Base-by-base conservation (phyloP, 2,797 vertebrate species). In the Pipistrellus nathusii region DNA sequence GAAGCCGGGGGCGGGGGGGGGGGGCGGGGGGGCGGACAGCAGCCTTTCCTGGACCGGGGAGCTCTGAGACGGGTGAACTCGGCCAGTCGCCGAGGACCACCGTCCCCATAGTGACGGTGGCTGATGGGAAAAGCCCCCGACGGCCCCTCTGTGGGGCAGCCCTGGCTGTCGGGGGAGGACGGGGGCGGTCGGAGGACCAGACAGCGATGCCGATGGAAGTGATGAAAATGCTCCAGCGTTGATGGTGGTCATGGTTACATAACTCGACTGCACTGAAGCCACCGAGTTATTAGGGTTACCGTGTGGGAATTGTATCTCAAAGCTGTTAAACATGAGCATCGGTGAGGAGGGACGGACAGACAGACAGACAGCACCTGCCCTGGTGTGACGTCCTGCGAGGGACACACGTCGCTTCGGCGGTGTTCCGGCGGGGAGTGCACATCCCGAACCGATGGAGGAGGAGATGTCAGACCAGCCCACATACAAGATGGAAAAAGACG, bases 51-150 rank as follows among this genome's bases (percentile, higher is more conserved):
- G 23, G 44, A 41, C n/a, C 55, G 66, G 35, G 77, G 69, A 25
- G 41, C 18, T 25, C 1, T 5, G 25, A 32, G 15, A 23, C 21
- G 18, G 6, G 13, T 35, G 66, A 32, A n/a, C 35, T 44, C 69
- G 46, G 35, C 53, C 64, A n/a, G 68, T 64, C 12, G 14, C 62
- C 15, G 35, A 85, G 27, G n/a, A 32, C 30, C 25, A 11, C 2
- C 0, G 3, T 17, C 57, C 57, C 57, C 25, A 6, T 0, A 11
- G 4, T 8, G 1, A 9, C 38, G n/a, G 8, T 8, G 17, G 5
- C 69, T 23, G 20, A 20, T n/a, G 2, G 4, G 59, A 32, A 57
- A 55, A 17, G 21, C 71, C 69, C n/a, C 32, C 38, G 21, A 4
- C 5, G 21, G 72, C 55, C 30, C 30, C 15, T 46, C 62, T 0